phyloP scores from a whole-genome alignment of 2,113 vertebrate genomes.

The Nerophis lumbriciformis region DNA sequence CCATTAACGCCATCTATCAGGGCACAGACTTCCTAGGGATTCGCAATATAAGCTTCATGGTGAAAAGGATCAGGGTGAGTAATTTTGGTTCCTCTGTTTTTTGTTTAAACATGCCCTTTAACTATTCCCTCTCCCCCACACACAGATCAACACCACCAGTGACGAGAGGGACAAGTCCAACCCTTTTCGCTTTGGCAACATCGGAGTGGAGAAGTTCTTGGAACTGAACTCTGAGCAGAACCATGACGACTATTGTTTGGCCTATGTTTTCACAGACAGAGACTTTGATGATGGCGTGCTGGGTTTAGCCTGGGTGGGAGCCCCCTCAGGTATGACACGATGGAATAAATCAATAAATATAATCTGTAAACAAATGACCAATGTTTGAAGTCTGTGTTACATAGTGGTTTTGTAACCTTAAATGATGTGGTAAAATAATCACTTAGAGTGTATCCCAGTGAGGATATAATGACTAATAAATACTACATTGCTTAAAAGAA shows the following conservation, averaged over 20 bases:
- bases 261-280: conserved; percentile 96
- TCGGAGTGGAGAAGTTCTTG: conserved; percentile 97
- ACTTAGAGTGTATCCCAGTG: no score
- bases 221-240: conserved; percentile 98
- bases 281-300: conserved; percentile 98
- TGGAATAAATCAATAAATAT: background rate
- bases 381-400: background rate
- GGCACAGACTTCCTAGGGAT: conserved; percentile 96
- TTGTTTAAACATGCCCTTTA: conserved; percentile 2
- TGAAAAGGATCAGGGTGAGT: conserved; percentile 89
- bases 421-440: no score
- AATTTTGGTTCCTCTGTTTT: background rate
- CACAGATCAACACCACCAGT: conserved; percentile 88
- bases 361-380: background rate
- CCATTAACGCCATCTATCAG: conserved; percentile 97
- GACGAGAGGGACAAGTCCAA: conserved; percentile 88
- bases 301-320: conserved; percentile 96
- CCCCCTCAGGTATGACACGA: conserved; percentile 83
- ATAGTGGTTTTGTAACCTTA: no score
- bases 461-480: background rate
- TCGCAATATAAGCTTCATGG: conserved; percentile 99
- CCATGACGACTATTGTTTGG: conserved; percentile 96
- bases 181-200: conserved; percentile 96
- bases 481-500: background rate
- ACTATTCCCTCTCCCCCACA: background rate